Conservation (phyloP, 2,888 invertebrate species). For the Ganaspis brasiliensis region DNA sequence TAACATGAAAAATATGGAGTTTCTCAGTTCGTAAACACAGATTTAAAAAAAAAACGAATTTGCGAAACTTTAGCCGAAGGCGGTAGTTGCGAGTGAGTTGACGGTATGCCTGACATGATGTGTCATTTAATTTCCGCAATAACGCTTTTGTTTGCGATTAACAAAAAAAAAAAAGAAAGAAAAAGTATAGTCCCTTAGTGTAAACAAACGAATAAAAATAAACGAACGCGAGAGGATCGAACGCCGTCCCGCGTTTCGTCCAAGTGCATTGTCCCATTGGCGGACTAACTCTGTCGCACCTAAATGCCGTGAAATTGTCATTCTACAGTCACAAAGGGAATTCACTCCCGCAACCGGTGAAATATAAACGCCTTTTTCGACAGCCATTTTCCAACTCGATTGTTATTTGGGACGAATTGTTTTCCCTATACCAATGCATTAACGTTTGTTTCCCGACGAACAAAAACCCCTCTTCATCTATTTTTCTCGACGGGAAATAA, state of each 20-base stretch:
- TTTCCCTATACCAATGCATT: conserved; percentile 50
- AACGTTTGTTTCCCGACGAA: neutral
- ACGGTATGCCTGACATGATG: conserved; percentile 53
- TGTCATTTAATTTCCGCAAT: conserved; percentile 78
- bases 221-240: conserved; percentile 53
- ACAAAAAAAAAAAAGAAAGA: conserved; percentile 64
- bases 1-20: neutral
- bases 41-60: neutral
- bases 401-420: conserved; percentile 73
- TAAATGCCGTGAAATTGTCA: conserved; percentile 80
- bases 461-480: no score
- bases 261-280: conserved; percentile 65
- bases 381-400: conserved; percentile 73
- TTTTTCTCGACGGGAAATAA: no score
- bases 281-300: conserved; percentile 72
- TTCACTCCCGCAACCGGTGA: conserved; percentile 73
- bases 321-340: conserved; percentile 77
- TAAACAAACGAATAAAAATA: conserved; percentile 56
- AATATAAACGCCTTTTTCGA: conserved; percentile 75
- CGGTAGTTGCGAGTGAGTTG: neutral
- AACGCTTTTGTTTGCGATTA: conserved; percentile 75
- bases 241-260: conserved; percentile 45
- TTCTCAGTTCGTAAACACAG: conserved; percentile 1
- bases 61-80: neutral
- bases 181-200: conserved; percentile 47